Conservation (phyloP, 92 coral and sea anemone genomes). For the Scolanthus callimorphus region DNA sequence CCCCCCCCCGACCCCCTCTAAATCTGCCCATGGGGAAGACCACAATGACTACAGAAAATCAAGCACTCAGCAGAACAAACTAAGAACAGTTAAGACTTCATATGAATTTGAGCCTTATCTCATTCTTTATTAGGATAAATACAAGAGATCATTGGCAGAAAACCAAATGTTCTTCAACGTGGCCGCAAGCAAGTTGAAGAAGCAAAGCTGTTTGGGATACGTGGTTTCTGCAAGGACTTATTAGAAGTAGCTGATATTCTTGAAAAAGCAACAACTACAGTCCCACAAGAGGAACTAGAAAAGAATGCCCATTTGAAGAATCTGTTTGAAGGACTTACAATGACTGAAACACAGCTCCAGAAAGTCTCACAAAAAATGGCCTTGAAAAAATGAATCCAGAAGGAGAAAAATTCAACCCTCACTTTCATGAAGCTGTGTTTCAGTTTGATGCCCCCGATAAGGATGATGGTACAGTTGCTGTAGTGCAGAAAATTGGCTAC, state of each 20-base stretch:
- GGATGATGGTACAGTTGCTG: slow-evolving; percentile 86
- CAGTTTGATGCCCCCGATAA: slow-evolving; percentile 85
- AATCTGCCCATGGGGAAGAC: too few relatives aligned
- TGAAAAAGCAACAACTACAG: slow-evolving; percentile 90
- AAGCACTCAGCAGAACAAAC: too few relatives aligned
- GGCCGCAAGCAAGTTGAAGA: slow-evolving; percentile 89
- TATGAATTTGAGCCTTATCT: too few relatives aligned
- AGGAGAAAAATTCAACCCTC: slow-evolving; percentile 92
- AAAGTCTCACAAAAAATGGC: slow-evolving; percentile 90
- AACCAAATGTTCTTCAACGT: slow-evolving; percentile 86
- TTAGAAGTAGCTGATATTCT: slow-evolving; percentile 94
- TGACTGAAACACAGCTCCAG: slow-evolving; percentile 90
- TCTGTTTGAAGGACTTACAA: slow-evolving; percentile 87
- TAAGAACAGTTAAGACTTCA: too few relatives aligned
- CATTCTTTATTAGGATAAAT: too few relatives aligned
- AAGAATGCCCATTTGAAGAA: slow-evolving; percentile 67
- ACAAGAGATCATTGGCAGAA: slow-evolving; percentile 93
- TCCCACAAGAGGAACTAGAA: slow-evolving; percentile 77
- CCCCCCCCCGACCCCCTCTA: too few relatives aligned
- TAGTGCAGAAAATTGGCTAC: slow-evolving; percentile 93
- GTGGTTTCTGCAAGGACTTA: slow-evolving; percentile 90
- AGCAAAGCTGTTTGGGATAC: slow-evolving; percentile 91
- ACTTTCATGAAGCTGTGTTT: slow-evolving; percentile 94
- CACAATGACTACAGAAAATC: too few relatives aligned
- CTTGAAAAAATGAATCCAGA: slow-evolving; percentile 83